phyloP scores from a whole-genome alignment of 2,113 vertebrate species.

The Brachyistius frenatus region DNA sequence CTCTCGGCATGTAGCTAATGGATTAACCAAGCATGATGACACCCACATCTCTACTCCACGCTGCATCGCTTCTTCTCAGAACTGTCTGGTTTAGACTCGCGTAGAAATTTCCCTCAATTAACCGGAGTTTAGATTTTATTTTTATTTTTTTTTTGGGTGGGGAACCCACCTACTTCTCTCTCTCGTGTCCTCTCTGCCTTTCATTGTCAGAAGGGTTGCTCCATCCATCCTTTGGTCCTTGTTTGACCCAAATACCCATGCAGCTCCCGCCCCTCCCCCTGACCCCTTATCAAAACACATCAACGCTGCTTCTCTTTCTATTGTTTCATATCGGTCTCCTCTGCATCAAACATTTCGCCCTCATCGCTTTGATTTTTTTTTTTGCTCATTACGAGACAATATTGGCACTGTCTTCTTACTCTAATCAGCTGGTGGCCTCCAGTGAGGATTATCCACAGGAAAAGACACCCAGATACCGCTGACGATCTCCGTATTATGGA shows the following conservation, averaged over 20 bases:
- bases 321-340: constrained; percentile 48
- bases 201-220: constrained; percentile 64
- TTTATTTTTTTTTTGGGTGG: background rate
- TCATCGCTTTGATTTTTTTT: background rate
- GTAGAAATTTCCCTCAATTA: constrained; percentile 8
- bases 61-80: constrained; percentile 33
- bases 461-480: background rate
- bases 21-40: constrained; percentile 77
- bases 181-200: constrained; percentile 26
- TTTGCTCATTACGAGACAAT: background rate
- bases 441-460: background rate
- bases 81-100: background rate
- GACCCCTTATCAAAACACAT: constrained; percentile 63
- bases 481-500: too few relatives aligned
- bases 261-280: constrained; percentile 71
- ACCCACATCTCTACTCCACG: constrained; percentile 48
- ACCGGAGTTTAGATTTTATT: constrained; percentile 8
- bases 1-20: constrained; percentile 72
- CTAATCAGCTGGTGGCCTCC: background rate
- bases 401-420: background rate
- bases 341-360: constrained; percentile 7
- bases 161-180: background rate
- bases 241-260: constrained; percentile 79
- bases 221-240: constrained; percentile 53
- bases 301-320: constrained; percentile 41